Conservation (phyloP, 2,113 vertebrate genomes). For the Petaurus breviceps region DNA sequence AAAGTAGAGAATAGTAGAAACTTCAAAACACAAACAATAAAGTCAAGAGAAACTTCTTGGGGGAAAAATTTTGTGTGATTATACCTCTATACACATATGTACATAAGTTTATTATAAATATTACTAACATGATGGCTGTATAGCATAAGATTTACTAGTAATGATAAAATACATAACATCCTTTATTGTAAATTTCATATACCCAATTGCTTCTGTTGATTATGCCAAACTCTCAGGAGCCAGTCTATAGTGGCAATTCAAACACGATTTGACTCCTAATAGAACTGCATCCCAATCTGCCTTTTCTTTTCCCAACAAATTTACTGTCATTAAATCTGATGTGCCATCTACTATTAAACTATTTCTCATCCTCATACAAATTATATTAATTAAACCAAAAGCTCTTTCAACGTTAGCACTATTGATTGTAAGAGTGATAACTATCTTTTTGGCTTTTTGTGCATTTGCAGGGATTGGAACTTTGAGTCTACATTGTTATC, state of each 20-base stretch:
- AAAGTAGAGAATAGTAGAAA: not conserved
- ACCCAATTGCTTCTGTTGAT: not conserved
- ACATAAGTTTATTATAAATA: not conserved
- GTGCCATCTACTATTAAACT: constrained; percentile 42
- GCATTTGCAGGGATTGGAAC: constrained; percentile 37
- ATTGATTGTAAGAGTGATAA: not conserved
- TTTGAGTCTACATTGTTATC: constrained; percentile 43
- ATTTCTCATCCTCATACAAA: constrained; percentile 53
- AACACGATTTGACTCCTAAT: constrained; percentile 49
- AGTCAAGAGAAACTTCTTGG: not conserved
- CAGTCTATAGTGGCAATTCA: constrained; percentile 29
- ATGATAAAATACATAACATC: not conserved
- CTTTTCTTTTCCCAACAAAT: constrained; percentile 46
- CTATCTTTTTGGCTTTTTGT: constrained; percentile 52
- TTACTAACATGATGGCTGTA: not conserved
- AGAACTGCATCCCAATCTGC: constrained; percentile 42
- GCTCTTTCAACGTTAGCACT: constrained; percentile 41
- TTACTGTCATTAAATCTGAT: constrained; percentile 35
- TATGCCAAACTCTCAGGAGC: constrained; percentile 31
- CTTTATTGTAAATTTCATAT: constrained; percentile 12
- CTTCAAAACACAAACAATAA: not conserved
- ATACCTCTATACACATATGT: not conserved
- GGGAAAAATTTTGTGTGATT: not conserved
- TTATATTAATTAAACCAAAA: constrained; percentile 40
- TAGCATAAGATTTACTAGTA: constrained; percentile 33